Percentiles rank a stretch among this genome's conserved stretches.
phyloP scores from a whole-genome alignment of 2,113 vertebrate genomes.

The Chascanopsetta lugubris region DNA sequence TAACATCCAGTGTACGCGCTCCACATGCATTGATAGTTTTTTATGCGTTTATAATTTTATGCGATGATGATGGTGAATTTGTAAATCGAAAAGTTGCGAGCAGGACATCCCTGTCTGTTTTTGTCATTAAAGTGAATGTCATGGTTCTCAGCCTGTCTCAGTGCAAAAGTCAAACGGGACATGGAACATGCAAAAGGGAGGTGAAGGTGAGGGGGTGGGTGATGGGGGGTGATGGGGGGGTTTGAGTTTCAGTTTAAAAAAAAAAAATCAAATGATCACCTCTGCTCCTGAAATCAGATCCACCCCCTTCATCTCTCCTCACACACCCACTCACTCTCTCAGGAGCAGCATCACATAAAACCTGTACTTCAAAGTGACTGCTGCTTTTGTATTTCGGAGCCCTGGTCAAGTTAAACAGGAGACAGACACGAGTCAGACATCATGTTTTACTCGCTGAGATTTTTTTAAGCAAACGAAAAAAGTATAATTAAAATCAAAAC shows the following conservation, averaged over 20 bases:
- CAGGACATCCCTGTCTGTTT: neutral
- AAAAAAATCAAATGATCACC: slow-evolving; percentile 19
- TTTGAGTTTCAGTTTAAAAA: slow-evolving; percentile 9
- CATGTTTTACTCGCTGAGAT: no score
- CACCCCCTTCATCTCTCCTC: neutral
- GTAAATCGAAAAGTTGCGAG: neutral
- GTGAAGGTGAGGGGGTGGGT: no score
- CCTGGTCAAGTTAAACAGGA: slow-evolving; percentile 9
- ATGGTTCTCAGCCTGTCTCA: no score
- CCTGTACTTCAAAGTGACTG: slow-evolving; percentile 13
- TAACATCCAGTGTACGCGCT: neutral
- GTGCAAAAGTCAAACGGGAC: neutral
- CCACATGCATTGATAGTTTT: no score
- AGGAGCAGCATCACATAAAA: slow-evolving; percentile 30
- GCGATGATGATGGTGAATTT: no score
- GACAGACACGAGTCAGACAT: slow-evolving; percentile 13
- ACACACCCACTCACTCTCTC: neutral
- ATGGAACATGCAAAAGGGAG: slow-evolving; percentile 2
- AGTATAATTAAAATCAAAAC: no score
- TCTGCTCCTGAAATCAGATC: slow-evolving; percentile 45
- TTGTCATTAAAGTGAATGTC: no score
- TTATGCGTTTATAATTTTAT: no score
- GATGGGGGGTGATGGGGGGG: no score
- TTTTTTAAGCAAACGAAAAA: neutral
- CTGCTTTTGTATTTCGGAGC: neutral